Evolutionary conservation across 2,797 vertebrate species (phyloP), one percentile per base, ranked within the genome.

Genomic region (Megaceryle alcyon): DNA sequence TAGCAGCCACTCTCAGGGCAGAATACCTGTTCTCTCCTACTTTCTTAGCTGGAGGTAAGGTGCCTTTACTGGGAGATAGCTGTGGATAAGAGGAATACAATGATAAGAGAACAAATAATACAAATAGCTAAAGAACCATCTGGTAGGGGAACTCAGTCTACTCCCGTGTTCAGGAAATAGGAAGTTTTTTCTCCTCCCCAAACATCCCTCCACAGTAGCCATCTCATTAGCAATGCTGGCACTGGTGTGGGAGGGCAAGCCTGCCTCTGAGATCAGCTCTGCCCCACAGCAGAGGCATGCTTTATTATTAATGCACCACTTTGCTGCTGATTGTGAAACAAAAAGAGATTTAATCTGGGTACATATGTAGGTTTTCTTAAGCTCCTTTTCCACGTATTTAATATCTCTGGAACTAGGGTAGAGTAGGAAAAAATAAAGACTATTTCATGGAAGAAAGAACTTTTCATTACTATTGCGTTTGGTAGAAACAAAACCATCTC

Each of bases 321-420:
- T 64, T 77, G 41, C 39, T 65, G 35, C 70, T 70, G 71, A 86
- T 66, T 41, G 43, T 31, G 33, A 25, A 76, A 88, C 2, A 92
- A n/a, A 94, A 82, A 49, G 16, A 88, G 23, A 81, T 77, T 94
- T 90, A 29, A 90, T 82, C 64, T 84, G 79, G 10, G 17, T 88
- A 61, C 14, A 31, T 14, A 51, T 15, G 20, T 33, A 71, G 37
- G 23, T 33, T 83, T 85, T 53, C 66, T 68, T 70, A 90, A 83
- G 59, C n/a, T 82, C 21, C 46, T 82, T 85, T 94, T 88, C 66
- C 31, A 7, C 41, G 28, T 56, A 46, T 43, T 59, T 35, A 61
- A 35, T 44, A 72, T 31, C 39, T 71, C 35, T 89, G 33, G 72
- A 73, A 72, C 61, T 77, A 81, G 46, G 48, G 33, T 35, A 78